A percentile compares a stretch with the other conserved stretches of the same genome.
phyloP scores from a whole-genome alignment of 1,140 invertebrate species.

The Drosophila pruinosa region DNA sequence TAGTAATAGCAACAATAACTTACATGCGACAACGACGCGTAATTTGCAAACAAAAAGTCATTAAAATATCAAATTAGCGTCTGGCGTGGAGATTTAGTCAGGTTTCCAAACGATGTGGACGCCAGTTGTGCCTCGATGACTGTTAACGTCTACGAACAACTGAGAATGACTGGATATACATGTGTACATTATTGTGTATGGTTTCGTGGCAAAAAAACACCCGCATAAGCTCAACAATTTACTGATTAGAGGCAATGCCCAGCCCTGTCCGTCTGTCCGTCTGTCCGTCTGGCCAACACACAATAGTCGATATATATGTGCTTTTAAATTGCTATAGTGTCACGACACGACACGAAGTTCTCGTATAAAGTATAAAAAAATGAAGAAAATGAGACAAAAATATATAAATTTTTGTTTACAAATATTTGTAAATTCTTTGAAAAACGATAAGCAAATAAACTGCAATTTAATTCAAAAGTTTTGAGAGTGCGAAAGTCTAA shows the following conservation, averaged over 20 bases:
- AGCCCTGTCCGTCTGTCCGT: background rate
- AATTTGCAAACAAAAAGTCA: slow-evolving; percentile 78
- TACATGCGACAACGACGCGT: slow-evolving; percentile 29
- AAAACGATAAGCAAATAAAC: no score
- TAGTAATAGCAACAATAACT: slow-evolving; percentile 5
- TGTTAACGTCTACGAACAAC: slow-evolving; percentile 22
- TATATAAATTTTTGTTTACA: no score
- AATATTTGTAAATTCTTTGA: no score
- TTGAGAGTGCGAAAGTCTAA: background rate
- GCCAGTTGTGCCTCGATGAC: slow-evolving; percentile 39
- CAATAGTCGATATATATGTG: background rate
- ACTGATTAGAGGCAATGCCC: slow-evolving; percentile 39
- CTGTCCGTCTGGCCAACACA: background rate
- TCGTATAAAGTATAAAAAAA: no score
- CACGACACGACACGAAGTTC: background rate
- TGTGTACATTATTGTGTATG: slow-evolving; percentile 1
- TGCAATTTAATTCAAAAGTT: no score
- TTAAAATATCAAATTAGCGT: slow-evolving; percentile 80
- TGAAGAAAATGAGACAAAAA: no score
- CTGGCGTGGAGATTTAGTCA: slow-evolving; percentile 65
- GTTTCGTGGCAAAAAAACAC: slow-evolving; percentile 20
- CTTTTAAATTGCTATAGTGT: background rate
- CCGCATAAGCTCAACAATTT: slow-evolving; percentile 54
- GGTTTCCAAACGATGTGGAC: slow-evolving; percentile 58
- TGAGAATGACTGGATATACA: slow-evolving; percentile 16